Evolutionary conservation across 2,888 invertebrate genomes (phyloP).

Genomic region (Parnassius orleans): DNA sequence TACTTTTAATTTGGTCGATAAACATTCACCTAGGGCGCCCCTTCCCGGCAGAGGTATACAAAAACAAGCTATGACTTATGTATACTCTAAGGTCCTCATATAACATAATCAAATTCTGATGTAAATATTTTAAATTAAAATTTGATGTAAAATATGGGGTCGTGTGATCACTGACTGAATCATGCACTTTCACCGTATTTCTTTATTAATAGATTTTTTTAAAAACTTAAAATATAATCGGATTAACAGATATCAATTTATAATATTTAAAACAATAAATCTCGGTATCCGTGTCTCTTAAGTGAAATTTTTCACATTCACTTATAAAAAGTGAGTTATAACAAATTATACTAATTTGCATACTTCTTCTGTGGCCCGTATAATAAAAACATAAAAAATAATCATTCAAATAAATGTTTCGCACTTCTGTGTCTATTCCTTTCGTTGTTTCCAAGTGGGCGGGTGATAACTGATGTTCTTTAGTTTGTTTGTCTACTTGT

Average conservation of each 20-base stretch:
- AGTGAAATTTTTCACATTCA: slow-evolving; percentile 32
- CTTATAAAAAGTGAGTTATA: slow-evolving; percentile 21
- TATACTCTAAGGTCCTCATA: too few species aligned
- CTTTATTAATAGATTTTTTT: slow-evolving; percentile 17
- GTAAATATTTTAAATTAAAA: too few species aligned
- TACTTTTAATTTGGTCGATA: too few species aligned
- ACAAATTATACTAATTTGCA: slow-evolving; percentile 32
- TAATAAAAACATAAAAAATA: slow-evolving; percentile 27
- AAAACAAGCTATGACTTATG: too few species aligned
- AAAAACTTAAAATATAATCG: slow-evolving; percentile 16
- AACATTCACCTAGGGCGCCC: too few species aligned
- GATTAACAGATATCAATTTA: slow-evolving; percentile 22
- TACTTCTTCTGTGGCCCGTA: slow-evolving; percentile 22
- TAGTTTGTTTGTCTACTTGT: slow-evolving; percentile 17
- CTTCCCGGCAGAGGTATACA: too few species aligned
- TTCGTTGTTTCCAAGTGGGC: slow-evolving; percentile 22
- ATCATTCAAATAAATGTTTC: slow-evolving; percentile 31
- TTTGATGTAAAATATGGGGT: too few species aligned
- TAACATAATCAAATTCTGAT: too few species aligned
- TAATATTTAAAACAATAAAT: slow-evolving; percentile 23
- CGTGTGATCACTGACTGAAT: too few species aligned
- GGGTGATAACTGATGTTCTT: slow-evolving; percentile 28
- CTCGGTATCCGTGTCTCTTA: slow-evolving; percentile 25
- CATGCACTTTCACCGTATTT: neutral
- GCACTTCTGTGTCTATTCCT: slow-evolving; percentile 26